Conservation (phyloP, 1,140 invertebrate genomes). For the Adoxophyes honmai region DNA sequence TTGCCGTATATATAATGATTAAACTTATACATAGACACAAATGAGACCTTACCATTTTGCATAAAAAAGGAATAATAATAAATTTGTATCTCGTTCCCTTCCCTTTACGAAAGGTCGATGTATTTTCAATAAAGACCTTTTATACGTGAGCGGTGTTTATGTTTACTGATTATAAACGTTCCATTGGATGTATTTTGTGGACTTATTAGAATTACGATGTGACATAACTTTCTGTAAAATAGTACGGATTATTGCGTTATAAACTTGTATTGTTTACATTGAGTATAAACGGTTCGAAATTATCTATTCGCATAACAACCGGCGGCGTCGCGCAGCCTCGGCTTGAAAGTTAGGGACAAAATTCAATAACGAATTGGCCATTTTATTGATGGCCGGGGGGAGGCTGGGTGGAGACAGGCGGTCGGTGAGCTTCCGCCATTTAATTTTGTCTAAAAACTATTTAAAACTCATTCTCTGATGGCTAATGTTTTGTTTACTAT, state of each 20-base stretch:
- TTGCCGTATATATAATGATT: conserved; percentile 56
- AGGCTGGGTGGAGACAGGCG: conserved; percentile 69
- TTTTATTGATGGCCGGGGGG: conserved; percentile 77
- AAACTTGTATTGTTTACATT: conserved; percentile 62
- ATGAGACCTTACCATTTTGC: conserved; percentile 67
- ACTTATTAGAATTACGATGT: conserved; percentile 53
- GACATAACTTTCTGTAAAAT: conserved; percentile 72
- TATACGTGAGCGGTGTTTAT: conserved; percentile 47
- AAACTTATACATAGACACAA: conserved; percentile 53
- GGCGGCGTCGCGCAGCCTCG: conserved; percentile 69
- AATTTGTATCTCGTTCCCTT: conserved; percentile 48
- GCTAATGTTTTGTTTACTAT: conserved; percentile 34
- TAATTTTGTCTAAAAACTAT: conserved; percentile 39
- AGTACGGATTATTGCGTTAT: conserved; percentile 37
- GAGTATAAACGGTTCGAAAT: conserved; percentile 53
- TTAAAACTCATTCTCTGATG: conserved; percentile 40
- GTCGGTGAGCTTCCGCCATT: conserved; percentile 62
- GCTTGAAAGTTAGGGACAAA: conserved; percentile 65
- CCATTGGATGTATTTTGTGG: conserved; percentile 48
- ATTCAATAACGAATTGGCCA: conserved; percentile 78
- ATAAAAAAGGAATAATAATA: conserved; percentile 61
- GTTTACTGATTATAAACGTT: conserved; percentile 48
- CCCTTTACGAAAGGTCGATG: conserved; percentile 41
- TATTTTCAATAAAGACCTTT: conserved; percentile 37
- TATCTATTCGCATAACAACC: conserved; percentile 61